These are phyloP conservation scores for Spea hammondii DNA, from an alignment of 2,797 vertebrate genomes.

Conservation along the genomic window DNA sequence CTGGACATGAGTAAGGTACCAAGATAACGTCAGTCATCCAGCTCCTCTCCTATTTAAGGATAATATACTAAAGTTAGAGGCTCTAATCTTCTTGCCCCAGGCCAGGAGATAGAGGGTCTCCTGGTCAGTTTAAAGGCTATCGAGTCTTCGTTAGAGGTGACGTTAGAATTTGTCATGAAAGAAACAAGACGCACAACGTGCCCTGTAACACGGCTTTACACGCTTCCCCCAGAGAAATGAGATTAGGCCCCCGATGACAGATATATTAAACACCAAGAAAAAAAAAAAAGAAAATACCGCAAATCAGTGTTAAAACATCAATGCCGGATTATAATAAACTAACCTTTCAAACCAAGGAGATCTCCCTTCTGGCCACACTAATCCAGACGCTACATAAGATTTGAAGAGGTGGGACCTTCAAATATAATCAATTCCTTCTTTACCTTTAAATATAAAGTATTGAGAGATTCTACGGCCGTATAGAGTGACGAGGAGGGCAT, in stretches of 20 bases:
- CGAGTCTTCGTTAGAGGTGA: background rate
- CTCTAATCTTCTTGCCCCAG: no score
- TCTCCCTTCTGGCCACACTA: background rate
- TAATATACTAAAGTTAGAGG: no score
- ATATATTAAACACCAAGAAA: slow-evolving; percentile 24
- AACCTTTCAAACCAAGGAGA: slow-evolving; percentile 7
- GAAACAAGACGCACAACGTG: slow-evolving; percentile 17
- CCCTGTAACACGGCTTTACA: slow-evolving; percentile 4
- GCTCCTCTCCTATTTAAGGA: no score
- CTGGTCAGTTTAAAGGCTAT: background rate
- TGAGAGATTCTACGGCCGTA: no score
- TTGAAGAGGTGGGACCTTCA: no score
- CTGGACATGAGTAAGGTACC: no score
- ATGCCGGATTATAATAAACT: slow-evolving; percentile 18
- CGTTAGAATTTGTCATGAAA: slow-evolving; percentile 28
- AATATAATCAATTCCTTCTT: no score
- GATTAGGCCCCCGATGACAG: slow-evolving; percentile 37
- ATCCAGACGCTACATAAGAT: no score
- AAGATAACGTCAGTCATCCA: no score
- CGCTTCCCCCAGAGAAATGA: slow-evolving; percentile 24
- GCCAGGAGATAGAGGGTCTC: slow-evolving; percentile 21
- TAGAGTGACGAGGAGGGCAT: no score
- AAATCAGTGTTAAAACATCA: slow-evolving; percentile 4
- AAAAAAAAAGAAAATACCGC: background rate
- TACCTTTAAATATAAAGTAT: no score